Base-by-base conservation (phyloP, 2,888 invertebrate genomes). In the Marasmarcha lunaedactyla region DNA sequence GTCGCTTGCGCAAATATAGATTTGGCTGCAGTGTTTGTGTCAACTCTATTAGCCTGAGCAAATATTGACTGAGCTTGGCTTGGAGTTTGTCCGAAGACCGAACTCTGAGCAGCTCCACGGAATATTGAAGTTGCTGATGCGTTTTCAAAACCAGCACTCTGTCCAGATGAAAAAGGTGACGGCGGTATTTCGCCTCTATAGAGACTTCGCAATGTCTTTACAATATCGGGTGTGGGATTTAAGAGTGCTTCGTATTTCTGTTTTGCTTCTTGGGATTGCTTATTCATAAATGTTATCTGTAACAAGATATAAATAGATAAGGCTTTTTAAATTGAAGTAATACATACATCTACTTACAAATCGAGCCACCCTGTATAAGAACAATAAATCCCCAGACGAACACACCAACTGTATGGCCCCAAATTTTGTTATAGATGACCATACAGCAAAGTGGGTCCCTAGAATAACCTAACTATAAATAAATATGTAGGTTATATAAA, bases 1-100 rank as follows among this genome's bases (percentile, higher is more conserved):
- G 44, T 59, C 1, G 71, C 71, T 43, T 64, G 63, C n/a, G 71
- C 59, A 46, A 72, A 69, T 33, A 71, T 48, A 1, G 67, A 67
- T 43, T 64, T 57, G 1, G 68, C 63, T 15, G 52, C 45, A 38
- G 50, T 41, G 27, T 50, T 20, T 50, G 42, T 54, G 38, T 26
- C 40, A n/a, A 7, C 40, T 39, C 38, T 12, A 48, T 45, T 13
- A 40, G 41, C 46, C 37, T 47, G 36, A 37, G 45, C 44, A 38
- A 50, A 48, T 13, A 48, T 26, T 7, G 35, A 15, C 20, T 35
- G 34, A 11, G 39, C 15, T 36, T 33, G 35, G 14, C 38, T 53
- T 5, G 20, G 7, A 7, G 3, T 20, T 40, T 51, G 59, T 10
- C 47, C 49, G 35, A 59, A 55, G 2, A 47, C 46, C 9, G 57